Percentiles rank a stretch among this genome's conserved stretches.
Conservation (phyloP, 2,113 vertebrate genomes). For the Poicephalus meyeri region DNA sequence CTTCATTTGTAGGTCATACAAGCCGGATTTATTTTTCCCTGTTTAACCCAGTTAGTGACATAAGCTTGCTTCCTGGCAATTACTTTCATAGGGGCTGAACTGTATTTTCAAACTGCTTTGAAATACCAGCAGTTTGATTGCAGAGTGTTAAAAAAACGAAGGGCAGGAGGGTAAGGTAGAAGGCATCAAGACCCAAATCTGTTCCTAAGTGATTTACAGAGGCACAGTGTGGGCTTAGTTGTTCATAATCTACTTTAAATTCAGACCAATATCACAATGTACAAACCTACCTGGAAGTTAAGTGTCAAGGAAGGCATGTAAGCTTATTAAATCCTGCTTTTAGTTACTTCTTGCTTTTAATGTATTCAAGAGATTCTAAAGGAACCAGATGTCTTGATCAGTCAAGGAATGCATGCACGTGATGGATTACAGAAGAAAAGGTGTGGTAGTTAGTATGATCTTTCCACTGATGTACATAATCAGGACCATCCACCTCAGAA, state of each 20-base stretch:
- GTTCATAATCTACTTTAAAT: not conserved
- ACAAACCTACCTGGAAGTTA: not conserved
- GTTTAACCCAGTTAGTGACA: not conserved
- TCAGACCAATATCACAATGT: not conserved
- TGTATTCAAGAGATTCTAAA: not conserved
- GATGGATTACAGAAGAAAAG: not conserved
- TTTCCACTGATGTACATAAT: not conserved
- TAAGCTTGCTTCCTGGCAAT: not conserved
- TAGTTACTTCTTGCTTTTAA: not conserved
- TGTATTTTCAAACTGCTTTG: not conserved
- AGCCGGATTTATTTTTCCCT: not conserved
- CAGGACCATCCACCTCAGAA: not conserved
- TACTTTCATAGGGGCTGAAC: not conserved
- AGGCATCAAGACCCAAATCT: not conserved
- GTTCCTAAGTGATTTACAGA: not conserved
- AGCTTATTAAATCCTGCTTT: not conserved
- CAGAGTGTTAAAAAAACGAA: not conserved
- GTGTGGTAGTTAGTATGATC: not conserved
- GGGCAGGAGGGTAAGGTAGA: not conserved
- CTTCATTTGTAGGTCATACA: not conserved
- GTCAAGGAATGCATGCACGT: not conserved
- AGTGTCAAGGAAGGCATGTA: not conserved
- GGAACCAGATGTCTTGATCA: not conserved
- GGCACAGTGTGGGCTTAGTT: not conserved
- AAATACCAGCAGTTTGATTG: not conserved